Conservation (phyloP, 2,888 invertebrate genomes). For the Unio pictorum region DNA sequence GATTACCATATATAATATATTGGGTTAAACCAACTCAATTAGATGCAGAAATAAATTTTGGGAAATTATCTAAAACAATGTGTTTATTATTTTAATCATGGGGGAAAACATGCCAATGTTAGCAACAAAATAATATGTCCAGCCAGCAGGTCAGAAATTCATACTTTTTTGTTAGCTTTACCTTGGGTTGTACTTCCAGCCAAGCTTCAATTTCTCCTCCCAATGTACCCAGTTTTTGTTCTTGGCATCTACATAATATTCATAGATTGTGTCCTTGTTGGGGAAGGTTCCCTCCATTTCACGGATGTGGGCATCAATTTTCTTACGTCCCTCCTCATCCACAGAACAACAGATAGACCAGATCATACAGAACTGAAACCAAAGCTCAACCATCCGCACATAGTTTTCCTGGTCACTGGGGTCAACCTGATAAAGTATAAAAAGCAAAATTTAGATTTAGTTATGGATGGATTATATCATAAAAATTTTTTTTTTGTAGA, state of each 20-base stretch:
- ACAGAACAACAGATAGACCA: constrained; percentile 72
- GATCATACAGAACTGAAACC: constrained; percentile 72
- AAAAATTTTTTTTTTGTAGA: not conserved
- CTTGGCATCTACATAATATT: constrained; percentile 88
- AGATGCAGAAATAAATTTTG: not conserved
- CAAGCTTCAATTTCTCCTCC: constrained; percentile 83
- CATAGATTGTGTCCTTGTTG: constrained; percentile 88
- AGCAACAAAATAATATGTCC: too few relatives aligned
- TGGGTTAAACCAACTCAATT: not conserved
- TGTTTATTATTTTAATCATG: too few relatives aligned
- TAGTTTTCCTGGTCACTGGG: constrained; percentile 67
- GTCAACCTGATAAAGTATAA: constrained; percentile 56
- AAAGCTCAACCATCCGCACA: constrained; percentile 68
- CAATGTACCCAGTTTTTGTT: constrained; percentile 82
- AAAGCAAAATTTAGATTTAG: not conserved
- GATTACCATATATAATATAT: too few relatives aligned
- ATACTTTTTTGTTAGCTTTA: constrained; percentile 58
- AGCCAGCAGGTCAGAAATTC: too few relatives aligned
- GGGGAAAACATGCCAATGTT: too few relatives aligned
- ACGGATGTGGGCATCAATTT: constrained; percentile 71
- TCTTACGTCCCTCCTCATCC: constrained; percentile 72
- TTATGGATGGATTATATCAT: not conserved
- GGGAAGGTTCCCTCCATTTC: constrained; percentile 78
- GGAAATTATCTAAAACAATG: not conserved
- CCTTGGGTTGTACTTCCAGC: constrained; percentile 82